Evolutionary conservation across 2,888 invertebrate genomes (phyloP), one percentile per base, ranked within the genome.

Genomic region (Augiades crinisus): DNA sequence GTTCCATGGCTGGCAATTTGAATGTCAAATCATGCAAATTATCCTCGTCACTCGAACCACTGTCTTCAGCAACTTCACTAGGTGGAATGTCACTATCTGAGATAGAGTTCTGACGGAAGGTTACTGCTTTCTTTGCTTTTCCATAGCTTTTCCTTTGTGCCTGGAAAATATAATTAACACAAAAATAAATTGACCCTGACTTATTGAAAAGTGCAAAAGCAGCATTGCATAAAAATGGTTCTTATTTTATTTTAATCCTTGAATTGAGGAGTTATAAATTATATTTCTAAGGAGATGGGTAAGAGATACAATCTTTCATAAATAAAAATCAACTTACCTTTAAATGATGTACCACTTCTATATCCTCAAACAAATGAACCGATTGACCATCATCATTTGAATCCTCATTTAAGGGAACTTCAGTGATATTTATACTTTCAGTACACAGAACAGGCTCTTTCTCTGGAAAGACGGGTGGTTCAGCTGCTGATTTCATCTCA

Each of bases 341-440:
- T 17, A 75, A 59, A 69, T 86, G 78, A 70, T 87, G 84, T 34
- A 84, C 62, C 51, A 85, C 21, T 62, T 85, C 87, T 62, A 89
- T 73, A 65, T 89, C 88, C 64, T 89, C 87, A 79, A 89, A 89
- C 57, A 89, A 68, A 66, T 85, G 85, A 1, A 88, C 79, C 31
- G 86, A 85, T 22, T 80, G 62, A 55, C 84, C 81, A 43, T 75
- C 75, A 59, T 78, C 61, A 21, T 62, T 58, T 19, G 55, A 12
- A 36, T 63, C 57, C 13, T 63, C 60, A 54, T 62, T 56, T 8
- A 54, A 34, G 16, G 57, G 53, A 22, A 59, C 30, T 21, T 74
- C 67, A 43, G 64, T 67, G 13, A 68, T 45, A 59, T 72, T 64
- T 5, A 69, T 71, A 24, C 46, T 52, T 24, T 63, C 68, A 8